These are phyloP conservation scores for Echinops telfairi DNA, from an alignment of 2,113 vertebrate genomes.

Conservation along the genomic window DNA sequence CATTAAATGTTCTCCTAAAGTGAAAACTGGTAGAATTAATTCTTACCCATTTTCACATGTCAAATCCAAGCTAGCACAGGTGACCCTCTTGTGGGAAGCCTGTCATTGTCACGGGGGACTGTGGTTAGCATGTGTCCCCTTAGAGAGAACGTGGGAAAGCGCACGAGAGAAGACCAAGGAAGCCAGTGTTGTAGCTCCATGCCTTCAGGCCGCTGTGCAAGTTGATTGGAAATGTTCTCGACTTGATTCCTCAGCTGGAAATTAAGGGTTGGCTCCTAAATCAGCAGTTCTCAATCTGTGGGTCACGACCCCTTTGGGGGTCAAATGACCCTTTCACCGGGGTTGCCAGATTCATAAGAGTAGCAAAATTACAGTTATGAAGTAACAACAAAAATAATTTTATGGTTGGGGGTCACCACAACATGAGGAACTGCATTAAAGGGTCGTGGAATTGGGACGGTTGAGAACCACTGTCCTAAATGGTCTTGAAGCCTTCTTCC, in stretches of 20 bases:
- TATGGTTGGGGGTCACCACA: too few species aligned
- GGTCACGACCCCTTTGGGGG: too few species aligned
- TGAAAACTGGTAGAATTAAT: slow-evolving; percentile 51
- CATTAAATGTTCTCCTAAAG: neutral
- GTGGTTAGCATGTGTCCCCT: neutral
- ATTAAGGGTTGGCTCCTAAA: neutral
- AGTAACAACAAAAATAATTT: too few species aligned
- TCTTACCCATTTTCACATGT: neutral
- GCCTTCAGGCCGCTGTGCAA: neutral
- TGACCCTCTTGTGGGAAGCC: neutral
- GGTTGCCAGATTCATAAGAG: too few species aligned
- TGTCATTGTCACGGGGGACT: neutral
- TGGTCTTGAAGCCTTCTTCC: slow-evolving; percentile 26
- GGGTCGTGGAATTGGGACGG: too few species aligned
- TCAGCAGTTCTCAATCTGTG: too few species aligned
- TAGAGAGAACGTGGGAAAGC: neutral
- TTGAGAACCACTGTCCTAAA: neutral
- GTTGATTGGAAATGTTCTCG: neutral
- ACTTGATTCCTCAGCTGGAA: slow-evolving; percentile 45
- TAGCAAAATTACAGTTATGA: too few species aligned
- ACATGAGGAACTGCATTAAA: too few species aligned
- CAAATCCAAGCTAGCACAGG: neutral
- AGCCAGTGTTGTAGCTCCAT: neutral
- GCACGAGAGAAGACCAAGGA: neutral
- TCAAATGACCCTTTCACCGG: too few species aligned